These are phyloP conservation scores for Pachymerium ferrugineum DNA, from an alignment of 2,888 invertebrate genomes.

Conservation along the genomic window DNA sequence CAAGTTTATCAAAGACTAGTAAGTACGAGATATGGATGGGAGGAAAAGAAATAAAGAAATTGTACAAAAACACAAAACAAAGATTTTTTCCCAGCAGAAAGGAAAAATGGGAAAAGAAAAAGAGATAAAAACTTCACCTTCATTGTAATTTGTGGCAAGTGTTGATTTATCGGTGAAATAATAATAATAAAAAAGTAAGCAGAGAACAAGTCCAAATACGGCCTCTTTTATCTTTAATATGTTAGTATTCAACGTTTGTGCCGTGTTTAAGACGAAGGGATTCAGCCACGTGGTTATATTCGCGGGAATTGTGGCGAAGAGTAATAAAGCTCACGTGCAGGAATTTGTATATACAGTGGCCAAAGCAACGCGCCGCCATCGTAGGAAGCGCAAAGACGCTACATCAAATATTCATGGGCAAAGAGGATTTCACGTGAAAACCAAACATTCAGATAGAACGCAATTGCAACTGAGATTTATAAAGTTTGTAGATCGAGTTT, in stretches of 20 bases:
- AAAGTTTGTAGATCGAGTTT: not conserved
- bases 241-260: not conserved
- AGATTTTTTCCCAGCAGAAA: not conserved
- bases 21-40: not conserved
- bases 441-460: not conserved
- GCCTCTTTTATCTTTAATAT: constrained; percentile 1
- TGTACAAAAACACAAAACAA: not conserved
- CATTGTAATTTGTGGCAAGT: too few species aligned
- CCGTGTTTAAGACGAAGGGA: constrained; percentile 4
- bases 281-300: constrained; percentile 21
- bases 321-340: not conserved
- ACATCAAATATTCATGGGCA: not conserved
- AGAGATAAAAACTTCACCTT: too few species aligned
- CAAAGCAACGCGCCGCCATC: not conserved
- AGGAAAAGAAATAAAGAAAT: not conserved
- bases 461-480: not conserved
- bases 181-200: too few species aligned
- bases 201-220: too few species aligned
- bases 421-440: not conserved
- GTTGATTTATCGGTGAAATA: too few species aligned
- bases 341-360: constrained; percentile 7
- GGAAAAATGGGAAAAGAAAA: not conserved
- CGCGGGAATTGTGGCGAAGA: constrained; percentile 1
- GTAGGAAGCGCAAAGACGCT: not conserved
- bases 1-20: constrained; percentile 14